Conservation (phyloP, 2,888 invertebrate genomes). For the Branchellion lobata region DNA sequence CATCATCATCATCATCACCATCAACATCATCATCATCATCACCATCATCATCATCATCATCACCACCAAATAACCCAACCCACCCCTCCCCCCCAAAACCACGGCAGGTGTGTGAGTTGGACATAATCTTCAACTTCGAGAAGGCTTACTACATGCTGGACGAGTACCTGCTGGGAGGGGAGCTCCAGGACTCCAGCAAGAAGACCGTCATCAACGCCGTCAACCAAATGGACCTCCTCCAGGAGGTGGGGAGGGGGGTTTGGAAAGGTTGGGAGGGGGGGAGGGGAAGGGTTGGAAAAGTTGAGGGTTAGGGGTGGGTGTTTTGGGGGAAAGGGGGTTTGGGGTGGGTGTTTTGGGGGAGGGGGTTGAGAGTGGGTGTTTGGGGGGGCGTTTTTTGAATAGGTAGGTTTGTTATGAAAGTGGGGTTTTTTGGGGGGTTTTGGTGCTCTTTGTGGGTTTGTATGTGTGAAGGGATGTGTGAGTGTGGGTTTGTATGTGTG, state of each 20-base stretch:
- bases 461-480: no score
- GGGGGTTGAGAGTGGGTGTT: no score
- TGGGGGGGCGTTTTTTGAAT: no score
- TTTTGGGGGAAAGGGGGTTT: no score
- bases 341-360: no score
- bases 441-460: no score
- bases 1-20: conserved; percentile 14
- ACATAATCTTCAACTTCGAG: conserved; percentile 99
- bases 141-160: conserved; percentile 99
- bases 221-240: conserved; percentile 96
- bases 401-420: no score
- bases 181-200: conserved; percentile 98
- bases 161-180: conserved; percentile 92
- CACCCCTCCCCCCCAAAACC: neutral
- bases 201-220: conserved; percentile 99
- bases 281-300: neutral
- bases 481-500: no score
- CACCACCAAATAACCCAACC: neutral
- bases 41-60: conserved; percentile 1
- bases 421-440: no score
- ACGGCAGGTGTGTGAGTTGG: conserved; percentile 90
- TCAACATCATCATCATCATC: neutral
- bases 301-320: neutral
- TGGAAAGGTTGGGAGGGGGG: no score
- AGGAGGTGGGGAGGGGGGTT: no score